Conservation (phyloP, 2,888 invertebrate species). For the Xestia c-nigrum region DNA sequence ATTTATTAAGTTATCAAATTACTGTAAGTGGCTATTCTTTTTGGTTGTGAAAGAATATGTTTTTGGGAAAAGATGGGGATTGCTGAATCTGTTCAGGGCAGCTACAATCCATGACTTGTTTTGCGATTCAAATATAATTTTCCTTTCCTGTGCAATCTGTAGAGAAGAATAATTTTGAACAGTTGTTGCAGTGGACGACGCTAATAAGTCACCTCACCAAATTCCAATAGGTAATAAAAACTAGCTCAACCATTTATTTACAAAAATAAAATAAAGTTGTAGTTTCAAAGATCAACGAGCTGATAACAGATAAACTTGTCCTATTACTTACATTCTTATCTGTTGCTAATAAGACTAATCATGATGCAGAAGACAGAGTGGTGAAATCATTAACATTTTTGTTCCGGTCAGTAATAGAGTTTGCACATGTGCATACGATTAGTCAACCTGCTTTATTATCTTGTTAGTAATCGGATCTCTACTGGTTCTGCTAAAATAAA, state of each 20-base stretch:
- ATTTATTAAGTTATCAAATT: slow-evolving; percentile 63
- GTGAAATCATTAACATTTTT: neutral
- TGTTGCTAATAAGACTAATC: neutral
- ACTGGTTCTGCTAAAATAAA: slow-evolving; percentile 12
- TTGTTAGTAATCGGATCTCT: slow-evolving; percentile 30
- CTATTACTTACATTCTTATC: neutral
- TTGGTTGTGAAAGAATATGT: slow-evolving; percentile 21
- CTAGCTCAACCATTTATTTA: neutral
- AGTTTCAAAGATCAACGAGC: neutral
- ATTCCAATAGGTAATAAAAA: neutral
- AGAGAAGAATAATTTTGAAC: neutral
- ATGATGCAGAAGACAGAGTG: neutral
- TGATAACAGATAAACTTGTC: neutral
- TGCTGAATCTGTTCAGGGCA: neutral
- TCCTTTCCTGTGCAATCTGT: neutral
- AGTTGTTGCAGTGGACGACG: neutral
- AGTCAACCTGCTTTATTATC: slow-evolving; percentile 9
- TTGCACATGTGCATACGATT: slow-evolving; percentile 26
- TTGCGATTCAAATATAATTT: neutral
- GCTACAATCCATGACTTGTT: neutral
- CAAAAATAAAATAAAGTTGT: neutral
- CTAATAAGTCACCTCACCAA: neutral
- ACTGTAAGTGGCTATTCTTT: slow-evolving; percentile 42
- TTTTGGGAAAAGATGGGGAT: slow-evolving; percentile 12
- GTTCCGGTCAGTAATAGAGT: slow-evolving; percentile 14